These are phyloP conservation scores for Catalaphyllia jardinei DNA, from an alignment of 64 coral and sea anemone species.

Conservation along the genomic window DNA sequence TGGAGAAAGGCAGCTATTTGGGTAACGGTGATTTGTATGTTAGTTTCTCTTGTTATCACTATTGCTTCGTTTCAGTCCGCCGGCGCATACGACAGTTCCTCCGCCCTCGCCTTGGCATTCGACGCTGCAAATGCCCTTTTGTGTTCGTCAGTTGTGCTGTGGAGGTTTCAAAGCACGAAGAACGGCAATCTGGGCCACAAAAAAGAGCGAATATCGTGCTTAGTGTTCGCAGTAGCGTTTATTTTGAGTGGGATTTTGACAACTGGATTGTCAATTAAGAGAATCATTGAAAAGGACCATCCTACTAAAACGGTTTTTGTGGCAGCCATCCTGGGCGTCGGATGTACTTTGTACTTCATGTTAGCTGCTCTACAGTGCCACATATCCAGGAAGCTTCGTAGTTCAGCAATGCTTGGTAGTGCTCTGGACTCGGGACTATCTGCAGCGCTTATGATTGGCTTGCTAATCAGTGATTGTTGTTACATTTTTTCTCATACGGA, in stretches of 20 bases:
- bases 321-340: neutral
- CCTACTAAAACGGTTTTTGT: neutral
- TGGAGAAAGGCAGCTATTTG: conserved; percentile 26
- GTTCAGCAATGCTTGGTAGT: conserved; percentile 27
- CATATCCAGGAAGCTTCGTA: conserved; percentile 5
- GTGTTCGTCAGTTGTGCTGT: conserved; percentile 1
- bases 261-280: conserved; percentile 20
- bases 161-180: conserved; percentile 1
- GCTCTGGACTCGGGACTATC: conserved; percentile 8
- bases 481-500: conserved; percentile 1
- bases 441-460: conserved; percentile 3
- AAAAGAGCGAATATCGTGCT: neutral
- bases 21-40: conserved; percentile 35
- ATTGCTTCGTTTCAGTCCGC: conserved; percentile 26
- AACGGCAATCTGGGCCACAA: conserved; percentile 7
- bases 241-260: neutral
- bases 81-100: neutral
- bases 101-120: conserved; percentile 17
- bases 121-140: neutral
- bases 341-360: neutral
- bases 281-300: conserved; percentile 1
- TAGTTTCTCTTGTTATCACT: neutral
- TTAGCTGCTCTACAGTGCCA: neutral
- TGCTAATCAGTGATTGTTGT: neutral
- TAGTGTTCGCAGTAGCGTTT: conserved; percentile 11